Percentiles rank a stretch among this genome's conserved stretches.
phyloP scores from a whole-genome alignment of 2,888 invertebrate species.

The Amorpha juglandis region DNA sequence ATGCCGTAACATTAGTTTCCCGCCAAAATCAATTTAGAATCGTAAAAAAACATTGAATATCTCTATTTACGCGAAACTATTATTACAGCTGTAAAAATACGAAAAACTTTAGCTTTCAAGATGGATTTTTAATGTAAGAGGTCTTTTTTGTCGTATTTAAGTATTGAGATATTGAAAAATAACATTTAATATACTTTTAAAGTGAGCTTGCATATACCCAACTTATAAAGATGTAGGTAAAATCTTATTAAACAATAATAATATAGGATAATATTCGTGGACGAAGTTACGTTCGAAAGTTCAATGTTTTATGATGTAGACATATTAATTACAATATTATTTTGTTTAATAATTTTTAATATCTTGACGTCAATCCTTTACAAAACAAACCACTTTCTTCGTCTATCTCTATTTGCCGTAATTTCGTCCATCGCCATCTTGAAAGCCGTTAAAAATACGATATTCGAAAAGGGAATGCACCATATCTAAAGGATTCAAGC shows the following conservation, averaged over 20 bases:
- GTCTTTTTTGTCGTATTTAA: neutral
- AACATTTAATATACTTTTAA: neutral
- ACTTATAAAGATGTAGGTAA: too few species aligned
- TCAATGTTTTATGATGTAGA: slow-evolving; percentile 5
- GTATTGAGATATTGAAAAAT: neutral
- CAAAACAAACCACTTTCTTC: slow-evolving; percentile 18
- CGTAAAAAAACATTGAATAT: neutral
- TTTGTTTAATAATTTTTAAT: neutral
- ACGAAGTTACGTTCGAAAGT: slow-evolving; percentile 20
- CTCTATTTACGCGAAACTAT: neutral
- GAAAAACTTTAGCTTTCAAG: slow-evolving; percentile 19
- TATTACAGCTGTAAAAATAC: slow-evolving; percentile 23
- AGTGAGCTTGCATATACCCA: neutral
- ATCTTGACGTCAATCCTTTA: neutral
- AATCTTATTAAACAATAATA: neutral
- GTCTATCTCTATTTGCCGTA: slow-evolving; percentile 8
- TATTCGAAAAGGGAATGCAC: slow-evolving; percentile 25
- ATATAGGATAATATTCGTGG: neutral
- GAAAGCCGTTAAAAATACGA: slow-evolving; percentile 20
- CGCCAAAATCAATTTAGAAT: neutral
- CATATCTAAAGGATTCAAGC: slow-evolving; percentile 24
- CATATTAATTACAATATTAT: neutral
- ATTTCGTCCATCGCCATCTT: slow-evolving; percentile 21
- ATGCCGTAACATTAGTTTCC: slow-evolving; percentile 21
- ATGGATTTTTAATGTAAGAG: neutral